Evolutionary conservation across 2,797 vertebrate species (phyloP), one percentile per base, ranked within the genome.

Genomic region (Percopsis omiscomaycus): DNA sequence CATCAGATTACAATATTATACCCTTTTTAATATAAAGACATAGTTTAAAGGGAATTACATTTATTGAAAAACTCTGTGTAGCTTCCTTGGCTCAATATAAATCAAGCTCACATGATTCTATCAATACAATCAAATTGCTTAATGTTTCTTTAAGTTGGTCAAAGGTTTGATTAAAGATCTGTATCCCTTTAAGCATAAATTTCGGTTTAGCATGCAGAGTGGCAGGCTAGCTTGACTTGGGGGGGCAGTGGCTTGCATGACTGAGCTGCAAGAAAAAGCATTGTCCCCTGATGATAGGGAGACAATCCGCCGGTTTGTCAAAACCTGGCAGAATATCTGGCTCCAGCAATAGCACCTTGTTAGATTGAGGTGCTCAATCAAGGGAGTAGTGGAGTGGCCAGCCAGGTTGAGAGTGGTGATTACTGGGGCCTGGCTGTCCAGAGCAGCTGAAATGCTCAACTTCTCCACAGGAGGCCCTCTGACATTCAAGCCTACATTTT

Each of bases 331-430:
- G 94, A 95, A 94, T 94, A 88, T 90, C 93, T 85, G 91, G 91
- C 95, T 94, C 83, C 75, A 64, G 89, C 88, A 89, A 86, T 88
- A 89, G 88, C 84, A 96, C 95, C 95, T 98, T 96, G 96, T 98
- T 97, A 98, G 96, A 97, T 94, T 95, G 96, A 96, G 95, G 95
- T 94, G 95, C 95, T 98, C 96, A 98, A 98, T 98, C 97, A 98
- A 94, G 94, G 94, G 92, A 92, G 93, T 90, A 92, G 93, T 94
- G 94, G 95, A 95, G 94, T 94, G 93, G 93, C 93, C 92, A 92
- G 94, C 89, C 93, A 93, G 91, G 94, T 95, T 93, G 91, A 96
- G 95, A 97, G 95, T 94, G 95, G 95, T 98, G 96, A 98, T 98
- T 98, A 97, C 95, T 93, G 94, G 94, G 95, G 92, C 92, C 92